These are phyloP conservation scores for Ecliptopera silaceata DNA, from an alignment of 2,888 invertebrate species.

Conservation along the genomic window DNA sequence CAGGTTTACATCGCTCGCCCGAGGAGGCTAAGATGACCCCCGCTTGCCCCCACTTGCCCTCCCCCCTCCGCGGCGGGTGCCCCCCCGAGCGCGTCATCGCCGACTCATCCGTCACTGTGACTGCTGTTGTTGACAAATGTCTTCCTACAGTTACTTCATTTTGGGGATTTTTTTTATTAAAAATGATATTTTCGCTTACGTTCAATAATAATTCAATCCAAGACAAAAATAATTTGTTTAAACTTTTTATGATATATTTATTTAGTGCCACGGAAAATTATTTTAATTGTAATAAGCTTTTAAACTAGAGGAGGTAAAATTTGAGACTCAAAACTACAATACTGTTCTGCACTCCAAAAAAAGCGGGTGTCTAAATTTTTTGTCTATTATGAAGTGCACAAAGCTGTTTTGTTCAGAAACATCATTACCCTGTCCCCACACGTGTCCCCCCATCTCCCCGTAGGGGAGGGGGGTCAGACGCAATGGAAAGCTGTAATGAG, in stretches of 20 bases:
- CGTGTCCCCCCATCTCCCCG: constrained; percentile 34
- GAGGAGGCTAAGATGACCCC: constrained; percentile 34
- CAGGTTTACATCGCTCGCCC: constrained; percentile 28
- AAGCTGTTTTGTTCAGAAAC: constrained; percentile 40
- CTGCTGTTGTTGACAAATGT: constrained; percentile 69
- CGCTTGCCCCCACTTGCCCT: constrained; percentile 17
- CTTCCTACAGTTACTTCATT: constrained; percentile 56
- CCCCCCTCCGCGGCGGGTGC: constrained; percentile 11
- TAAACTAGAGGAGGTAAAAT: too few relatives aligned
- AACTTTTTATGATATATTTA: too few relatives aligned
- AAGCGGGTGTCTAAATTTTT: constrained; percentile 25
- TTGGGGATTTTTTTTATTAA: constrained; percentile 49
- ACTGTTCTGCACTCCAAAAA: constrained; percentile 3
- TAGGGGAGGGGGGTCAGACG: constrained; percentile 31
- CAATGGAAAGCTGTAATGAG: constrained; percentile 36
- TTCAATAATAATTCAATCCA: not conserved
- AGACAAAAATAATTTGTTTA: too few relatives aligned
- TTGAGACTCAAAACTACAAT: not conserved
- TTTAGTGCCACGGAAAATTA: too few relatives aligned
- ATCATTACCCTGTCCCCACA: constrained; percentile 38
- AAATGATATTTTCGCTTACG: constrained; percentile 42
- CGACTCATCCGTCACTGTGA: constrained; percentile 63
- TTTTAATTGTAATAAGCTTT: too few relatives aligned
- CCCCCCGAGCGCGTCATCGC: constrained; percentile 47
- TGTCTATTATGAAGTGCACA: constrained; percentile 39